These are phyloP conservation scores for Pituophis catenifer DNA, from an alignment of 2,113 vertebrate species.

Conservation along the genomic window DNA sequence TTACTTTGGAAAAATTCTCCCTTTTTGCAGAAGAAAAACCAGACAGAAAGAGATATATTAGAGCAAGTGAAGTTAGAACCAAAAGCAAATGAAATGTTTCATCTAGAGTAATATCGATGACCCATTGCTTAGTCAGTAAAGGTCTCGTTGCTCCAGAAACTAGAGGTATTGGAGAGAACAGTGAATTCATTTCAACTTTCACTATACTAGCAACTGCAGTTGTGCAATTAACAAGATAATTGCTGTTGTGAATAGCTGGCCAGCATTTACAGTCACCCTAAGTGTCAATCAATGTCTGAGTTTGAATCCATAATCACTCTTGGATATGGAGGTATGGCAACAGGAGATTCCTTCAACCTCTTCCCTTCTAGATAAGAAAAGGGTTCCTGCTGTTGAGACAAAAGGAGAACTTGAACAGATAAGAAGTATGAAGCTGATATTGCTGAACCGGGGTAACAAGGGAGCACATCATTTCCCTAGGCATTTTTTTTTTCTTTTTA, in stretches of 20 bases:
- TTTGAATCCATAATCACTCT: neutral
- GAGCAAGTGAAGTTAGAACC: neutral
- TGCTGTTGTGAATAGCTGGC: neutral
- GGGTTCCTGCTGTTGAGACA: neutral
- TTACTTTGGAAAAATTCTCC: constrained; percentile 49
- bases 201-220: neutral
- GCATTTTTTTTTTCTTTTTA: neutral
- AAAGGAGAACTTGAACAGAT: neutral
- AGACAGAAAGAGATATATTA: neutral
- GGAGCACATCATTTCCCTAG: neutral
- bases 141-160: neutral
- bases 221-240: neutral
- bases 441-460: neutral
- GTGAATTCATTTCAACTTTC: neutral
- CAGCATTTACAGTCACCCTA: neutral
- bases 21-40: neutral
- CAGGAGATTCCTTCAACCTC: neutral
- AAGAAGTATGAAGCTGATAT: neutral
- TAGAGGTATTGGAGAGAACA: neutral
- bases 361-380: neutral
- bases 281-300: neutral
- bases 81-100: neutral
- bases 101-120: neutral
- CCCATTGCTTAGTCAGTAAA: accelerated
- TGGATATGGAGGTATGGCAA: neutral